Base-by-base conservation (phyloP, 2,888 invertebrate genomes). In the Drosophila meridionalis region DNA sequence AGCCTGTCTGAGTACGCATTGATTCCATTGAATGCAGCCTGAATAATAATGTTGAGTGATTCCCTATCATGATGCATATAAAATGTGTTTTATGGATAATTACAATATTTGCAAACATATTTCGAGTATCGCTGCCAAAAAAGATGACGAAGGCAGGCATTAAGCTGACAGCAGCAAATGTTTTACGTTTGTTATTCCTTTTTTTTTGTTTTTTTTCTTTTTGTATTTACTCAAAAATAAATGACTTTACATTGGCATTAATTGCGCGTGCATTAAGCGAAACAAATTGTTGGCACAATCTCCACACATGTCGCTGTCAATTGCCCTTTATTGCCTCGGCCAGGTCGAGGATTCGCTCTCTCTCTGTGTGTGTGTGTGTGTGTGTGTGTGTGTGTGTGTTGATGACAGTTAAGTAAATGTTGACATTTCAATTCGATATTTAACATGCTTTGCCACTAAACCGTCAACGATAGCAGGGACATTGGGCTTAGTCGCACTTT, bases 391-490 rank as follows among this genome's bases (percentile, higher is more conserved):
- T 34, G 4, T 43, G 47, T 57, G 64, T 52, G 3, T 20, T 20
- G 59, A 45, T 65, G 80, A 47, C 81, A 73, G 69, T 57, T 64
- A 70, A 77, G 69, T 64, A 80, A 79, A 79, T 79, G 79, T 79
- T 79, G 81, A 80, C 79, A 79, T 67, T 80, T 67, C 78, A 64
- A 77, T 80, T 69, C 52, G 64, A 76, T 69, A 77, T 63, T 59
- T 45, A 69, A 53, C 77, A 63, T 55, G 55, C 47, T 40, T 69
- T 69, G 36, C 52, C 63, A 60, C 70, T 75, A 63, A 70, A 58
- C 65, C 62, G 32, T 60, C 64, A 57, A 62, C 68, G 68, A 80
- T 77, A 76, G 69, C 67, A 56, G 57, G 38, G 43, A 36, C 48
- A 48, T 48, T 62, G 57, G 52, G 20, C 8, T 58, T 38, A 48